These are phyloP conservation scores for Liodrosophila aerea DNA, from an alignment of 2,888 invertebrate genomes.

Conservation along the genomic window DNA sequence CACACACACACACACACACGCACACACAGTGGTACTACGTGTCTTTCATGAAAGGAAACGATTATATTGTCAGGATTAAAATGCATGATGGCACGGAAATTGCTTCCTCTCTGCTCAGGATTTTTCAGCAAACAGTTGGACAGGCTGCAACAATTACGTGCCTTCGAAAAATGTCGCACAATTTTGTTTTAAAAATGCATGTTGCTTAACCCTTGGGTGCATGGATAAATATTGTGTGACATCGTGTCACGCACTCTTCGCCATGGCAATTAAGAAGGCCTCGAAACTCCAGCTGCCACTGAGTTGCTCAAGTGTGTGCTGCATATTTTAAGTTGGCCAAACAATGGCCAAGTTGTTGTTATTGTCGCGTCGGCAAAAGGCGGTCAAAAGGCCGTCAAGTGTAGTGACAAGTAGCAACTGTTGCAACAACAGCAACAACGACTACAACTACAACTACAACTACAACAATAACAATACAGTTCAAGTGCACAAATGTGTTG, in stretches of 20 bases:
- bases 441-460: slow-evolving; percentile 14
- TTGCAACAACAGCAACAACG: slow-evolving; percentile 11
- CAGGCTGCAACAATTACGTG: background rate
- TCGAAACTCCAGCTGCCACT: slow-evolving; percentile 49
- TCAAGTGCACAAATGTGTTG: slow-evolving; percentile 70
- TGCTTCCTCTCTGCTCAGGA: no score
- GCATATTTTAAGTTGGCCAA: slow-evolving; percentile 60
- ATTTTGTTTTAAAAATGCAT: no score
- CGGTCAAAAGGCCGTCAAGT: slow-evolving; percentile 73
- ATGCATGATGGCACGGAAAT: no score
- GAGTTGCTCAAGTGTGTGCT: slow-evolving; percentile 56
- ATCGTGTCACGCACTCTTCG: slow-evolving; percentile 12
- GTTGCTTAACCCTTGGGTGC: no score
- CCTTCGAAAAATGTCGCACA: no score
- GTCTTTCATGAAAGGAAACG: slow-evolving; percentile 26
- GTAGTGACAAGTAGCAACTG: slow-evolving; percentile 46
- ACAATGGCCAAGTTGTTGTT: slow-evolving; percentile 30
- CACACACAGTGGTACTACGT: no score
- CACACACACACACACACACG: no score
- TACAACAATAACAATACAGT: slow-evolving; percentile 20
- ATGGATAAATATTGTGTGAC: no score
- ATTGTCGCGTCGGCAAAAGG: slow-evolving; percentile 46
- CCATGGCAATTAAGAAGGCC: slow-evolving; percentile 50
- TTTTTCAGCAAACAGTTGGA: background rate
- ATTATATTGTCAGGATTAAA: no score